Evolutionary conservation across 2,888 invertebrate genomes (phyloP), one percentile per base, ranked within the genome.

Genomic region (Sisyra terminalis): DNA sequence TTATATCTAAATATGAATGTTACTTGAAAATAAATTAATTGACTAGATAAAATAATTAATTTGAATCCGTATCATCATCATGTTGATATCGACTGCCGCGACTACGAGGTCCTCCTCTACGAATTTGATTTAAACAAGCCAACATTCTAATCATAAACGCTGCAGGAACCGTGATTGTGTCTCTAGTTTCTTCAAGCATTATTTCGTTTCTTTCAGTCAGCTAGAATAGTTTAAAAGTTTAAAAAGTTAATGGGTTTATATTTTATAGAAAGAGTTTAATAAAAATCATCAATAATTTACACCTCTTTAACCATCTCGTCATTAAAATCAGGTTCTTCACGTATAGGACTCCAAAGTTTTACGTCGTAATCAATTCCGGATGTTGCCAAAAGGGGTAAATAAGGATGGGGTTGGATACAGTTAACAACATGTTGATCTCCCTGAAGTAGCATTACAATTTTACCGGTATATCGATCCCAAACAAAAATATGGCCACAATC

Each of bases 351-450:
- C 84, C 86, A 88, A 2, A 88, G 59, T 60, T 88, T 88, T 17
- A 88, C 72, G 57, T 87, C 84, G 57, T 87, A 84, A 57, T 88
- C 87, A 47, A 88, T 87, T n/a, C 88, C 88, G 47, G 86, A 85
- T 9, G 85, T 80, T 1, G 86, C 84, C 37, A 88, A 60, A 51
- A 79, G 65, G 1, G 82, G 82, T 48, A 83, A 64, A 44, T 68
- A 72, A 0, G 87, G 86, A 63, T 88, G 87, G 0, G 87, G 87
- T 55, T 85, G 84, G 1, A 88, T 61, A 53, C 87, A 86, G 63
- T 88, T 88, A 39, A 88, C 86, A 1, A 80, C 79, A 57, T 85
- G 86, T 46, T 77, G 74, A 62, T 88, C 88, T 3, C 81, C 87
- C 54, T 82, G 77, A 47, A 87, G 61, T 1, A 84, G 61, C 75